Percentiles rank a stretch among this genome's conserved stretches.
Evolutionary conservation across 1,140 invertebrate species (phyloP).

Genomic region (Drosophila ercepeae): DNA sequence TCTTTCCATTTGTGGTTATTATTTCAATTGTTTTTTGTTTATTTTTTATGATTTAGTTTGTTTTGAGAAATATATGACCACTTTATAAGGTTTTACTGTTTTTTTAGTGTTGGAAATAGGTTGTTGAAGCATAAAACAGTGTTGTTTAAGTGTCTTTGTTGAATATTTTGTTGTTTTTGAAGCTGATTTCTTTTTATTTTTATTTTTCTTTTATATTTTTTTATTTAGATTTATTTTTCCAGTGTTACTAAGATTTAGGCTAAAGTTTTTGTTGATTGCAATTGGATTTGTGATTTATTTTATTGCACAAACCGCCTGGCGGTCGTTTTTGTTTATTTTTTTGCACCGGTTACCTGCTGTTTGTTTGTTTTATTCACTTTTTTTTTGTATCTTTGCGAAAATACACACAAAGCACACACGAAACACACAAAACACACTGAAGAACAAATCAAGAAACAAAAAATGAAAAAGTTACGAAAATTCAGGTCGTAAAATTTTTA

Average conservation of each 20-base stretch:
- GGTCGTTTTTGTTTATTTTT: constrained; percentile 22
- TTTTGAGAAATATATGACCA: no score
- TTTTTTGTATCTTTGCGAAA: constrained; percentile 8
- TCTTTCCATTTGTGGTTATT: background rate
- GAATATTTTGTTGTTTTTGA: background rate
- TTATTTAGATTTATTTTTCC: background rate
- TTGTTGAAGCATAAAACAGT: no score
- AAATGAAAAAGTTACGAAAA: background rate
- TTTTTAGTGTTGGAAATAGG: no score
- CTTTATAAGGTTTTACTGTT: no score
- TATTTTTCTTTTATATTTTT: background rate
- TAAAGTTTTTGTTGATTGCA: background rate
- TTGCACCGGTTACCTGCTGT: constrained; percentile 22
- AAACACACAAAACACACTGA: constrained; percentile 13
- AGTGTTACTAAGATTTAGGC: background rate
- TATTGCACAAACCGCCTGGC: background rate
- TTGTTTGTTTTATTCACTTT: constrained; percentile 9
- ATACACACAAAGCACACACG: constrained; percentile 13
- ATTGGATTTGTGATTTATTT: constrained; percentile 25
- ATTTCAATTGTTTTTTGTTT: background rate
- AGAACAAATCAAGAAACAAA: background rate
- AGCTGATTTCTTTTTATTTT: background rate
- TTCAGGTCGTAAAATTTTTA: constrained; percentile 22
- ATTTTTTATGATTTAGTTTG: background rate
- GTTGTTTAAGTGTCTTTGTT: no score